These are phyloP conservation scores for Aplochiton taeniatus DNA, from an alignment of 2,797 vertebrate species.

Conservation along the genomic window DNA sequence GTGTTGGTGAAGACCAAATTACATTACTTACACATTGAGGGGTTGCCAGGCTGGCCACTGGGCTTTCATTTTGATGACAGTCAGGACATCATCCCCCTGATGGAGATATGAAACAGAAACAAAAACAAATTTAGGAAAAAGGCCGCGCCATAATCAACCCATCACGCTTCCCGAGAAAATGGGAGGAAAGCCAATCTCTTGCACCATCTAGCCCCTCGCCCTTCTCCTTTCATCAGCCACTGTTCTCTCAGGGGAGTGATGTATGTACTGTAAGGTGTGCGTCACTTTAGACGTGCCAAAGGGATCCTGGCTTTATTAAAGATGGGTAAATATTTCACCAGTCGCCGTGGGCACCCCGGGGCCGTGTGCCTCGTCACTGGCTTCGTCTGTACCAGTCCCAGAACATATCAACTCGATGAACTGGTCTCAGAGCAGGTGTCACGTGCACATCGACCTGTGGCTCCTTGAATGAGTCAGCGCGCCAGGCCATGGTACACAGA, in stretches of 20 bases:
- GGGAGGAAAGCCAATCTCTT: conserved; percentile 1
- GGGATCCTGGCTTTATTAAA: conserved; percentile 43
- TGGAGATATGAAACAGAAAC: conserved; percentile 7
- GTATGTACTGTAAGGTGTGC: conserved; percentile 11
- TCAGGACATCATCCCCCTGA: conserved; percentile 96
- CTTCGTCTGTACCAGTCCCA: not conserved
- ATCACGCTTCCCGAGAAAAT: conserved; percentile 9
- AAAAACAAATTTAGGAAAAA: not conserved
- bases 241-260: conserved; percentile 21
- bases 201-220: not conserved
- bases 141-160: conserved; percentile 9
- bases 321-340: conserved; percentile 52
- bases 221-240: not conserved
- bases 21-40: conserved; percentile 90
- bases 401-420: not conserved
- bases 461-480: too few species aligned
- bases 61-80: conserved; percentile 99
- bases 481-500: too few species aligned
- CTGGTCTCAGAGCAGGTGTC: not conserved
- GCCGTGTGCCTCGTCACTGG: conserved; percentile 1
- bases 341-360: conserved; percentile 23
- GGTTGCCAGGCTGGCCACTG: conserved; percentile 99
- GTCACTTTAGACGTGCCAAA: conserved; percentile 23
- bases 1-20: not conserved
- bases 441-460: too few species aligned